phyloP scores from a whole-genome alignment of 2,888 invertebrate genomes.

The Lobophora halterata region DNA sequence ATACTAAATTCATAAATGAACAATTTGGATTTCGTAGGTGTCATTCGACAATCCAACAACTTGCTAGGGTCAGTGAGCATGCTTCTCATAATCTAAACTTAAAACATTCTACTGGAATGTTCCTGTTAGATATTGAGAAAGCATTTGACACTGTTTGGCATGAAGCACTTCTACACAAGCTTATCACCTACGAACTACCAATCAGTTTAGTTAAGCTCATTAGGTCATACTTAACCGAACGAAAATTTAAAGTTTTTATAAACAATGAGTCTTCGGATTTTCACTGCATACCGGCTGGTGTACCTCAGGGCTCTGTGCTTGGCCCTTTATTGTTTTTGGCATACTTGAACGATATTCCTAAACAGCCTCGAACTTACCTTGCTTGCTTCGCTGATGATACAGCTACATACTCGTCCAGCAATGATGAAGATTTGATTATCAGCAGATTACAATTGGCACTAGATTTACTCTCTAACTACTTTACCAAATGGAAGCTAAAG shows the following conservation, averaged over 20 bases:
- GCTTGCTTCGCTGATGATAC: constrained; percentile 3
- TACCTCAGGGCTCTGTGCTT: constrained; percentile 17
- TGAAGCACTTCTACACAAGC: no score
- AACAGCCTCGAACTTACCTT: constrained; percentile 4
- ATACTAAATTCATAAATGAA: no score
- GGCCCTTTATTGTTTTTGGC: constrained; percentile 9
- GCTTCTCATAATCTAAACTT: no score
- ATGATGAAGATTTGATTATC: constrained; percentile 3
- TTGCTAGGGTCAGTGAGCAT: no score
- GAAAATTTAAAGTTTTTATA: constrained; percentile 1
- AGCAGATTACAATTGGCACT: constrained; percentile 2
- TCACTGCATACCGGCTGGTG: neutral
- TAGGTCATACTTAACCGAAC: neutral
- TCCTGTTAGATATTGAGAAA: no score
- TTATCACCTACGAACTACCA: no score
- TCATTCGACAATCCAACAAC: no score
- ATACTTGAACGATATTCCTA: constrained; percentile 14
- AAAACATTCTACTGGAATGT: no score
- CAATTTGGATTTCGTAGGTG: no score
- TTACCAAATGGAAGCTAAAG: constrained; percentile 5
- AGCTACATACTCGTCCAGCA: constrained; percentile 3
- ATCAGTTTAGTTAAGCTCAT: no score
- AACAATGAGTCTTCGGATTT: neutral
- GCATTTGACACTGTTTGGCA: no score
- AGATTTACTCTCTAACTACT: neutral